Evolutionary conservation across 1,140 invertebrate genomes (phyloP).

Genomic region (Paraescarpia echinospica): DNA sequence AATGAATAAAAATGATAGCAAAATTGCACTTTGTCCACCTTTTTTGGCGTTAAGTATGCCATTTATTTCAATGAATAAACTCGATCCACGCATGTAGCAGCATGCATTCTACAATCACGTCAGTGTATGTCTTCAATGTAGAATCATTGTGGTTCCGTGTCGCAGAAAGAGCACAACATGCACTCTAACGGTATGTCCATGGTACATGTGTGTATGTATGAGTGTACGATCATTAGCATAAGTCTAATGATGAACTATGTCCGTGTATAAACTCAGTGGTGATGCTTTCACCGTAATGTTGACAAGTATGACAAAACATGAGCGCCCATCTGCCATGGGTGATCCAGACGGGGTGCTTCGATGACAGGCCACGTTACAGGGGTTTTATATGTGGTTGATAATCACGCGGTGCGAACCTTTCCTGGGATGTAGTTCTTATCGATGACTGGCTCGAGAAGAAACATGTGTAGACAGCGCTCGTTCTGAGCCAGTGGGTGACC

Average conservation of each 20-base stretch:
- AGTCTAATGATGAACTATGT: background rate
- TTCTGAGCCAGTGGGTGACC: conserved; percentile 99
- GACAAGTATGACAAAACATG: background rate
- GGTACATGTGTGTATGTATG: background rate
- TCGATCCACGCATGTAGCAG: background rate
- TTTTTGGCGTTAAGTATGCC: too few relatives aligned
- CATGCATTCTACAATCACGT: background rate
- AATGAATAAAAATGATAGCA: too few relatives aligned
- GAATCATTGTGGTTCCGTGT: background rate
- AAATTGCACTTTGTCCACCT: too few relatives aligned
- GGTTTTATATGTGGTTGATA: background rate
- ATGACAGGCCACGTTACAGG: background rate
- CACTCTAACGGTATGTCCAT: background rate
- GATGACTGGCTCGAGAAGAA: conserved; percentile 94
- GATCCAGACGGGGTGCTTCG: background rate
- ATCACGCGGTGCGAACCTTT: conserved; percentile 91
- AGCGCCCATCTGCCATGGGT: background rate
- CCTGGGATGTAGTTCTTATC: conserved; percentile 99
- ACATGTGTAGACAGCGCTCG: conserved; percentile 99
- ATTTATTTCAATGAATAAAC: too few relatives aligned
- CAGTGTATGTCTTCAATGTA: background rate
- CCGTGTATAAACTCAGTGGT: background rate
- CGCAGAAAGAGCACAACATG: background rate
- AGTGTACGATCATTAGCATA: background rate
- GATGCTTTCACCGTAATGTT: background rate